A percentile compares a stretch with the other conserved stretches of the same genome.
phyloP scores from a whole-genome alignment of 2,113 vertebrate genomes.

The Poeciliopsis occidentalis region DNA sequence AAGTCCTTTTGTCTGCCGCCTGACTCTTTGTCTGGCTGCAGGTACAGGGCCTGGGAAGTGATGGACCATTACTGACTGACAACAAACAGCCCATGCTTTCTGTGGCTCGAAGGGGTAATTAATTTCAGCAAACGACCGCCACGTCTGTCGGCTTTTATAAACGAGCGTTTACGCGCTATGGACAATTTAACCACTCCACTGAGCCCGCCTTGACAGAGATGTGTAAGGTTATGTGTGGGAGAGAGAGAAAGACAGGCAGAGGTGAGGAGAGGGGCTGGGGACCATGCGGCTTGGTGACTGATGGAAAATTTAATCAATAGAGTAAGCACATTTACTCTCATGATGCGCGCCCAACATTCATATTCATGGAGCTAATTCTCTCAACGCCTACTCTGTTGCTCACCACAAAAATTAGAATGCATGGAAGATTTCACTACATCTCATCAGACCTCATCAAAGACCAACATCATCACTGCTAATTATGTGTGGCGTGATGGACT shows the following conservation, averaged over 20 bases:
- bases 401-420: constrained; percentile 66
- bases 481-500: constrained; percentile 49
- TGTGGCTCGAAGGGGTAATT: constrained; percentile 80
- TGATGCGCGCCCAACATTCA: constrained; percentile 72
- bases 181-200: constrained; percentile 83
- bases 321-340: constrained; percentile 79
- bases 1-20: not conserved
- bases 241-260: constrained; percentile 30
- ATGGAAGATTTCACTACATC: constrained; percentile 69
- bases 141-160: constrained; percentile 85
- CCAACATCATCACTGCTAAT: constrained; percentile 64
- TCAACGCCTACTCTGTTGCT: constrained; percentile 64
- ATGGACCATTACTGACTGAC: constrained; percentile 79
- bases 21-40: constrained; percentile 38
- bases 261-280: constrained; percentile 28
- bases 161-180: constrained; percentile 83
- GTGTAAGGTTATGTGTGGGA: constrained; percentile 48
- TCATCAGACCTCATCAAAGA: constrained; percentile 71
- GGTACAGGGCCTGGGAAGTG: constrained; percentile 64
- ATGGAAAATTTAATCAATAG: constrained; percentile 79
- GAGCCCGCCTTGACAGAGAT: constrained; percentile 78
- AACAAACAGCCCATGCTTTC: constrained; percentile 66
- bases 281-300: constrained; percentile 64
- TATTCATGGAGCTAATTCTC: constrained; percentile 75
- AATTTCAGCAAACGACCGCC: constrained; percentile 83